Base-by-base conservation (phyloP, 30 jellyfish, hydroid and myxozoan species). In the Hydractinia echinata region DNA sequence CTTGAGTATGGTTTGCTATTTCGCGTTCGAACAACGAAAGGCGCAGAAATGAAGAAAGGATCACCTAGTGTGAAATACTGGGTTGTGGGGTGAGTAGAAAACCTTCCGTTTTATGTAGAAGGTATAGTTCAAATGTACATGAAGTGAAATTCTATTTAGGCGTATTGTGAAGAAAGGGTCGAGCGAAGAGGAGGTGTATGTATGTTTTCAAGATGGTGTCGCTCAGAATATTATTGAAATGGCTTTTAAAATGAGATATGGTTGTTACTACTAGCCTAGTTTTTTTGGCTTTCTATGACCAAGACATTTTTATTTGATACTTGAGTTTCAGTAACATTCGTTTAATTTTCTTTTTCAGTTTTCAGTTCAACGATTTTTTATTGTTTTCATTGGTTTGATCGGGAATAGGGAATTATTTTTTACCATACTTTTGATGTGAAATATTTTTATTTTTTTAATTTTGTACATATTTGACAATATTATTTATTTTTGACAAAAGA, bases 211-310 rank as follows among this genome's bases (percentile, higher is more conserved):
- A 55, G 95, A 92, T 58, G 95, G 98, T 67, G 82, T 82, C 8
- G 95, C 98, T 13, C 98, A 92, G 66, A 88, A 94, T 54, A 83
- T 82, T 15, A 83, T 87, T 76, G 98, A 92, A 80, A 91, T 92
- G 82, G 98, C 95, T 5, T 92, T 92, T 86, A 92, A 92, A 66
- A 84, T 92, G 64, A 91, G 98, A 4, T 92, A 84, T 84, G 98
- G 98, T 5, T 54, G 66, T 9, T 49, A 76, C 55, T 83, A 30
- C 11, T 83, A 52, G 54, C 66, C 10, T 39, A 52, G 15, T 1
- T 58, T 58, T 58, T 3, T 58, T 58, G 15, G 69, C 69, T 58
- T 58, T 11, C 3, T 11, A 58, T 11, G 15, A 58, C 19, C 19
- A 16, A 1, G 3, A 11, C 69, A 58, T 58, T 58, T 58, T 58